Evolutionary conservation across 2,888 invertebrate species (phyloP).

Genomic region (Iselma pallidipennis): DNA sequence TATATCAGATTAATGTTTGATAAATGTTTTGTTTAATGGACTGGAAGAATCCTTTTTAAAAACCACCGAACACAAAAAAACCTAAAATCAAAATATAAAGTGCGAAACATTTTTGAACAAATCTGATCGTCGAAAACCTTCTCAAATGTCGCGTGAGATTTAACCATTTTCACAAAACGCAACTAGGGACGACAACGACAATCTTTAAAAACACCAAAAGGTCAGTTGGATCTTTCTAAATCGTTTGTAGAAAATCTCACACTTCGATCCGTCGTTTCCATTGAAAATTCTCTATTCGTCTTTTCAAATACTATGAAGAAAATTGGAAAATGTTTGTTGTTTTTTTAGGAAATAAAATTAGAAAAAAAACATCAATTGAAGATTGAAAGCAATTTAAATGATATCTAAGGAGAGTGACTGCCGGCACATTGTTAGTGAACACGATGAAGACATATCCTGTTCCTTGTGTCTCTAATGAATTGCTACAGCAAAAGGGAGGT

Average conservation of each 20-base stretch:
- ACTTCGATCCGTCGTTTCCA: not conserved
- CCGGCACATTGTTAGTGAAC: not conserved
- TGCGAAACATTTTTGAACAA: constrained; percentile 18
- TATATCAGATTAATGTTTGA: not conserved
- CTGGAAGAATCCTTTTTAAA: not conserved
- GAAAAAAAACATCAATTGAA: not conserved
- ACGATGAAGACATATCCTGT: constrained; percentile 9
- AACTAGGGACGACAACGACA: constrained; percentile 8
- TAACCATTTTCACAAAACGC: constrained; percentile 14
- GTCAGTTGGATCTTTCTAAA: constrained; percentile 7
- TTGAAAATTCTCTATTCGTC: not conserved
- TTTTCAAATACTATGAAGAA: not conserved
- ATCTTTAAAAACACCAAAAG: constrained; percentile 1
- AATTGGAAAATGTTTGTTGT: not conserved
- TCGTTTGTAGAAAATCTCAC: not conserved
- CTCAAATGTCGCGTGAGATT: constrained; percentile 21
- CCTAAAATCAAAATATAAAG: constrained; percentile 10
- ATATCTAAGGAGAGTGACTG: not conserved
- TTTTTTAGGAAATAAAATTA: not conserved
- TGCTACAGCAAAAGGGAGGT: constrained; percentile 13
- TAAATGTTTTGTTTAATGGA: not conserved
- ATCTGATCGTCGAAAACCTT: constrained; percentile 21
- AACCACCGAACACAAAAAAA: too few species aligned
- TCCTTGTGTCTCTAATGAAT: constrained; percentile 5
- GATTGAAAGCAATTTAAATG: not conserved